Base-by-base conservation (phyloP, 2,797 vertebrate species). In the Staurois parvus region DNA sequence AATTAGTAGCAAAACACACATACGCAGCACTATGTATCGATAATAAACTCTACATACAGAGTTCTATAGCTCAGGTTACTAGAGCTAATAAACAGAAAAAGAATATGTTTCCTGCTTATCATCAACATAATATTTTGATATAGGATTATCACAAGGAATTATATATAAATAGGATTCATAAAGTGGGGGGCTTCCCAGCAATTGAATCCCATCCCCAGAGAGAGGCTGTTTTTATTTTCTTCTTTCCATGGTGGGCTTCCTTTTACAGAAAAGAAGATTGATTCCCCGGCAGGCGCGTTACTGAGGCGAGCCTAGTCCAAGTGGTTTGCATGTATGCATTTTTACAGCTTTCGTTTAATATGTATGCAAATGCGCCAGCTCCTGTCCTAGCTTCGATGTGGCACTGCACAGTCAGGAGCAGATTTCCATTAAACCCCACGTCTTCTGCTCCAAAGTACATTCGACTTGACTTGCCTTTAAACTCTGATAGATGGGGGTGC, bases 311-410 rank as follows among this genome's bases (percentile, higher is more conserved):
- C 90, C 92, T 92, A 92, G 93, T 92, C 94, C 93, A 92, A 94
- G 95, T 95, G 93, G 92, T 92, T 94, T 93, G 94, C 94, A 93
- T 93, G 96, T 95, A 95, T 95, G 94, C 94, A 95, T 97, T 96
- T 97, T 97, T 95, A 94, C 95, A 94, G 95, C 96, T 94, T 92
- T 96, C 94, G 95, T 96, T 97, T 98, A 97, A 98, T 98, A 97
- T 97, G 96, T 97, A 97, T 98, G 97, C 96, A 97, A 97, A 97
- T 98, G 95, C 93, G 92, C 92, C 94, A 93, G 93, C 94, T 95
- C 95, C 95, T 94, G 94, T 93, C 94, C 94, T 94, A 93, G 90
- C 91, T 91, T 24, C 90, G 93, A 94, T 95, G 93, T 95, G 94
- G 94, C 95, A 95, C 93, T 94, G 96, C 96, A 95, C 95, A 96